phyloP scores from a whole-genome alignment of 1,140 invertebrate species.

The Hydropsyche tenuis region DNA sequence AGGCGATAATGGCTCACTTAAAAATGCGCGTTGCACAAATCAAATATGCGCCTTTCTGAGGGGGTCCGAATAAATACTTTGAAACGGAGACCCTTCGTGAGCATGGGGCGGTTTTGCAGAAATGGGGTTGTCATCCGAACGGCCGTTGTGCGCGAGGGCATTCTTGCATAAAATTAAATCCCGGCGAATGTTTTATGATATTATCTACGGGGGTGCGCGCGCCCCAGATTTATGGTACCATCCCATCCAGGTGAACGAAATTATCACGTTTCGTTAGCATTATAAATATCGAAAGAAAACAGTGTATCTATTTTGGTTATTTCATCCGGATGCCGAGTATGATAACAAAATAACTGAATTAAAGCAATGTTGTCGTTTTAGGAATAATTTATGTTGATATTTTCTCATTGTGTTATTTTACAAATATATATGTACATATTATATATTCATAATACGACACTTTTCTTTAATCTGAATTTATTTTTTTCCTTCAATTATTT shows the following conservation, averaged over 20 bases:
- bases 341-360: too few species aligned
- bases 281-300: slow-evolving; percentile 44
- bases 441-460: too few species aligned
- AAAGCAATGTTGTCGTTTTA: too few species aligned
- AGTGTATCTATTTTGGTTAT: too few species aligned
- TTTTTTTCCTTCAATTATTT: too few species aligned
- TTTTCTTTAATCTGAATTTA: too few species aligned
- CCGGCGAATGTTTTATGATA: slow-evolving; percentile 50
- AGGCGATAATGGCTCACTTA: slow-evolving; percentile 36
- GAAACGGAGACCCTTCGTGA: slow-evolving; percentile 14
- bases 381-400: too few species aligned
- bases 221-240: slow-evolving; percentile 31
- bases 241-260: slow-evolving; percentile 46
- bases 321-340: too few species aligned
- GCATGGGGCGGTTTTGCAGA: slow-evolving; percentile 14
- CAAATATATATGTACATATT: too few species aligned
- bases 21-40: slow-evolving; percentile 23
- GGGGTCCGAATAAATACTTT: slow-evolving; percentile 20
- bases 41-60: background rate
- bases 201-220: slow-evolving; percentile 39
- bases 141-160: slow-evolving; percentile 42
- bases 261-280: slow-evolving; percentile 50
- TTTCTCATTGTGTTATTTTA: too few species aligned
- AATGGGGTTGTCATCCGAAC: slow-evolving; percentile 37
- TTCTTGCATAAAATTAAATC: slow-evolving; percentile 51